Conservation (phyloP, 2,888 invertebrate genomes). For the Steinernema hermaphroditum region DNA sequence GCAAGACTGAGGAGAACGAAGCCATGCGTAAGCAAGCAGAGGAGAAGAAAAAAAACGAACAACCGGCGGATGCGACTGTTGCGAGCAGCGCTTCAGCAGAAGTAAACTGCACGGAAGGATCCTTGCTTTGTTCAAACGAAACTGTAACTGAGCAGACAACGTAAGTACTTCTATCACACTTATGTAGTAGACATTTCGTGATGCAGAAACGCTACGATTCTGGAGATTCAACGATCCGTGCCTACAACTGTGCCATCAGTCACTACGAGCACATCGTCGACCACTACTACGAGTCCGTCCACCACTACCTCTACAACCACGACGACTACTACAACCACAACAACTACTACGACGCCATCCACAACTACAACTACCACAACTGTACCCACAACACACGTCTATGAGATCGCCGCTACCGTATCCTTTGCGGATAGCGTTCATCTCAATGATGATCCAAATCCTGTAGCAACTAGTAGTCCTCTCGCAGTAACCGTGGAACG, state of each 20-base stretch:
- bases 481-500: background rate
- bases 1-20: conserved; percentile 41
- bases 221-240: too few relatives aligned
- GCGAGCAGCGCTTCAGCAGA: too few relatives aligned
- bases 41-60: conserved; percentile 33
- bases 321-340: conserved; percentile 34
- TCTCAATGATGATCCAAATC: background rate
- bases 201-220: too few relatives aligned
- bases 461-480: background rate
- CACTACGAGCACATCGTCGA: conserved; percentile 24
- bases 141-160: background rate
- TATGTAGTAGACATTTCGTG: background rate
- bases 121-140: background rate
- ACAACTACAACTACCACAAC: background rate
- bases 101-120: background rate
- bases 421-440: conserved; percentile 7
- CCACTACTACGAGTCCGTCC: conserved; percentile 29
- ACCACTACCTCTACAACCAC: conserved; percentile 27
- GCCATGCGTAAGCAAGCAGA: conserved; percentile 36
- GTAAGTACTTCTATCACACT: background rate
- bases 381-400: background rate
- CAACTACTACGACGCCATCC: background rate
- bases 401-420: background rate
- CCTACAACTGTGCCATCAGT: conserved; percentile 30
- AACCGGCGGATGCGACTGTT: background rate